Conservation (phyloP, 2,888 invertebrate species). For the Agriotes lineatus region DNA sequence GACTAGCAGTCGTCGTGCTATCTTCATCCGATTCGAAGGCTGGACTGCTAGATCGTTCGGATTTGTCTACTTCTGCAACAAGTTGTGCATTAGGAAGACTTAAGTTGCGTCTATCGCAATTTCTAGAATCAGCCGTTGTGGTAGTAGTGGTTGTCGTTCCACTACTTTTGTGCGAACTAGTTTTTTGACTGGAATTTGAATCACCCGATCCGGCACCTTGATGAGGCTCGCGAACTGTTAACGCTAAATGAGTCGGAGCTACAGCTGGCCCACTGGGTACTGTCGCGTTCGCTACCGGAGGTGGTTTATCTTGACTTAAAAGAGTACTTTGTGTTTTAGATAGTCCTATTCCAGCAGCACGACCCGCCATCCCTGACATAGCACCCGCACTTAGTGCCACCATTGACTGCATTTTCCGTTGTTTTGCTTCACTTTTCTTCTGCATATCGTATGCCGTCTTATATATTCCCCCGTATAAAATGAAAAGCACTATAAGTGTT, state of each 20-base stretch:
- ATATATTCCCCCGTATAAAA: slow-evolving; percentile 97
- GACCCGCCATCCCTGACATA: slow-evolving; percentile 91
- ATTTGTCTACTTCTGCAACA: slow-evolving; percentile 72
- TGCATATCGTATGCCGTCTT: slow-evolving; percentile 98
- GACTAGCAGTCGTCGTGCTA: slow-evolving; percentile 70
- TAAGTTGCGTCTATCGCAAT: slow-evolving; percentile 53
- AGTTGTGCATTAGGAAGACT: slow-evolving; percentile 51
- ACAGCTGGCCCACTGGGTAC: slow-evolving; percentile 63
- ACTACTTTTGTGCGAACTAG: slow-evolving; percentile 71
- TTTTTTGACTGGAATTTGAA: slow-evolving; percentile 74
- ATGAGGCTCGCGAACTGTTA: slow-evolving; percentile 57
- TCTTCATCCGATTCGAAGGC: slow-evolving; percentile 97
- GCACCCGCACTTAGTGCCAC: slow-evolving; percentile 91
- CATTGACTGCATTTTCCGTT: slow-evolving; percentile 95
- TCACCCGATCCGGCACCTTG: slow-evolving; percentile 66
- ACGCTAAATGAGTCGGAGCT: slow-evolving; percentile 42
- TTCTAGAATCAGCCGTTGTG: slow-evolving; percentile 54
- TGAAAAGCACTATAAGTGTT: slow-evolving; percentile 93
- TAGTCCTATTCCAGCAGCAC: slow-evolving; percentile 88
- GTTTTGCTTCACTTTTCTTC: slow-evolving; percentile 95
- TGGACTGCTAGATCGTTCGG: slow-evolving; percentile 90
- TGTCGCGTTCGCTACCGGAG: slow-evolving; percentile 67
- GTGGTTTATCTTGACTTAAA: slow-evolving; percentile 79
- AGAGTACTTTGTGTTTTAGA: slow-evolving; percentile 81
- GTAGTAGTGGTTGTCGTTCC: slow-evolving; percentile 70